A percentile compares a stretch with the other conserved stretches of the same genome.
Conservation (phyloP, 2,888 invertebrate genomes). For the Drosophila birchii region DNA sequence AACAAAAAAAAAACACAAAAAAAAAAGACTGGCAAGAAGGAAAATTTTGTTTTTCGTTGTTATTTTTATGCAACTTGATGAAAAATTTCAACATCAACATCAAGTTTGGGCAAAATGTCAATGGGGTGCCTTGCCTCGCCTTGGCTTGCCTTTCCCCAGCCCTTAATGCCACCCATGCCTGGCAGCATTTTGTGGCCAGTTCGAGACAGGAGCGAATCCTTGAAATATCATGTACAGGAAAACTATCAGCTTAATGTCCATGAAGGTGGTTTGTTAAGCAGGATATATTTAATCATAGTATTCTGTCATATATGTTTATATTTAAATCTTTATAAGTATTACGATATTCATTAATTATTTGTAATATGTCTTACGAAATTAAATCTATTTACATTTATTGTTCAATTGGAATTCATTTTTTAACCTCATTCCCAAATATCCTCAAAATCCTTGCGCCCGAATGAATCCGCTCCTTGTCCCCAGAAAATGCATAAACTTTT, state of each 20-base stretch:
- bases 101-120: slow-evolving; percentile 79
- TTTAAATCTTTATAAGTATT: neutral
- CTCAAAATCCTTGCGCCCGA: neutral
- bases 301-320: no score
- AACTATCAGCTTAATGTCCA: neutral
- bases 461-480: slow-evolving; percentile 30
- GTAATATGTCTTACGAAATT: no score
- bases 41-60: slow-evolving; percentile 68
- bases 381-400: neutral
- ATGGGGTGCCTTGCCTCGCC: slow-evolving; percentile 59
- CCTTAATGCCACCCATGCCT: slow-evolving; percentile 48
- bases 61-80: slow-evolving; percentile 81
- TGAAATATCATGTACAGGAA: neutral
- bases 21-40: slow-evolving; percentile 22
- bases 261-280: no score
- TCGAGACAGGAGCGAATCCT: slow-evolving; percentile 48
- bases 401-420: no score
- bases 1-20: slow-evolving; percentile 8
- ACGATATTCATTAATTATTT: neutral
- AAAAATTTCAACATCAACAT: slow-evolving; percentile 81
- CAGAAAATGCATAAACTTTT: slow-evolving; percentile 81
- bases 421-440: neutral
- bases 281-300: no score
- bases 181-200: slow-evolving; percentile 55
- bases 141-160: slow-evolving; percentile 21